Conservation (phyloP, 1,140 invertebrate species). For the Aphaenogaster rudis region DNA sequence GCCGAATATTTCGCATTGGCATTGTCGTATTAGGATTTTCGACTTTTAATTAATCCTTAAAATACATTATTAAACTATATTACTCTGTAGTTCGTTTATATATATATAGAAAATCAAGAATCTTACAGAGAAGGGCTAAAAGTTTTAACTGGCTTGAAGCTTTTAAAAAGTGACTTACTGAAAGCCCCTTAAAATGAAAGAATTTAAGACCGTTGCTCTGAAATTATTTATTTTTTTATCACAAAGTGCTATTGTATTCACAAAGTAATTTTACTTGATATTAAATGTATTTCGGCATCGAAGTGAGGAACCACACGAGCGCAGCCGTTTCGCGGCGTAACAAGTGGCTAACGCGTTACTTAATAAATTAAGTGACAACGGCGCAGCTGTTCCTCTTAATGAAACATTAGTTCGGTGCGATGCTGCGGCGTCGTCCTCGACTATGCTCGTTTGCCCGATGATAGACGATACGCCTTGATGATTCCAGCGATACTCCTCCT, state of each 20-base stretch:
- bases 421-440: constrained; percentile 66
- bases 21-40: too few relatives aligned
- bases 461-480: constrained; percentile 31
- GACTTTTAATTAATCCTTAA: too few relatives aligned
- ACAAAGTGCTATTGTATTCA: neutral
- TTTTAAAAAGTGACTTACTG: neutral
- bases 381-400: constrained; percentile 86
- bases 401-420: constrained; percentile 85
- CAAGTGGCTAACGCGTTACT: constrained; percentile 82
- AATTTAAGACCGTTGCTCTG: neutral
- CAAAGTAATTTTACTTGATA: neutral
- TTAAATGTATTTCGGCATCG: constrained; percentile 25
- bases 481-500: constrained; percentile 35
- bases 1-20: neutral
- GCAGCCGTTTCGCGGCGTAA: constrained; percentile 57
- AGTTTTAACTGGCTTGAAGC: neutral
- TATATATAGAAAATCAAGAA: neutral
- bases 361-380: constrained; percentile 86
- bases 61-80: too few relatives aligned
- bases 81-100: too few relatives aligned
- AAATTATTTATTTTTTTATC: neutral
- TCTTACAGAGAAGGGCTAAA: neutral
- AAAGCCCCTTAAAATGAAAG: neutral
- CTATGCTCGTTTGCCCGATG: constrained; percentile 39
- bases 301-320: constrained; percentile 31